These are phyloP conservation scores for Tyrannus savana DNA, from an alignment of 2,113 vertebrate species.

Conservation along the genomic window DNA sequence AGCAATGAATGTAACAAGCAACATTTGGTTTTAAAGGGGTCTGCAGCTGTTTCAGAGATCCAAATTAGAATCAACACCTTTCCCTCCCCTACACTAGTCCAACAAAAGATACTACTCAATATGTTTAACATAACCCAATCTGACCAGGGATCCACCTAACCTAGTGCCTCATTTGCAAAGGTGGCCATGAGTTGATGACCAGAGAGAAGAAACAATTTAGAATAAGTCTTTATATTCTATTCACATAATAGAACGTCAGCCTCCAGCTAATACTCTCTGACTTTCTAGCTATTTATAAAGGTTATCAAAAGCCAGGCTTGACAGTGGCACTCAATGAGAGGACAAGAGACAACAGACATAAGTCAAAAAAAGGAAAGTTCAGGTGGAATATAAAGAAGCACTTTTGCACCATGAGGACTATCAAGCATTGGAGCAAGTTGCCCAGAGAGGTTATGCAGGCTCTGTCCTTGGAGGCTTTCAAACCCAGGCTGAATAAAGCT, in stretches of 20 bases:
- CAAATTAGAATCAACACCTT: background rate
- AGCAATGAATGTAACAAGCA: background rate
- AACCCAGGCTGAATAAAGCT: background rate
- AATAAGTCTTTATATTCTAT: background rate
- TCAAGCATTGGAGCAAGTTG: background rate
- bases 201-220: background rate
- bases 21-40: background rate
- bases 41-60: background rate
- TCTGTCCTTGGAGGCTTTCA: background rate
- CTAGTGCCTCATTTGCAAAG: background rate
- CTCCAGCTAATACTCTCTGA: background rate
- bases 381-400: background rate
- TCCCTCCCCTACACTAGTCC: background rate
- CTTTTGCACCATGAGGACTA: background rate
- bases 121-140: background rate
- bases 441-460: background rate
- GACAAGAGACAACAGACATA: background rate
- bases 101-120: background rate
- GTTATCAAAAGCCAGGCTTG: background rate
- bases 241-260: background rate
- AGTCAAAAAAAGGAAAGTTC: background rate
- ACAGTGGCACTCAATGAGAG: background rate
- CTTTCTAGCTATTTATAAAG: background rate
- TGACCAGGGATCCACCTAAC: background rate
- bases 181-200: background rate